phyloP scores from a whole-genome alignment of 2,797 vertebrate species.

The Chelon auratus region DNA sequence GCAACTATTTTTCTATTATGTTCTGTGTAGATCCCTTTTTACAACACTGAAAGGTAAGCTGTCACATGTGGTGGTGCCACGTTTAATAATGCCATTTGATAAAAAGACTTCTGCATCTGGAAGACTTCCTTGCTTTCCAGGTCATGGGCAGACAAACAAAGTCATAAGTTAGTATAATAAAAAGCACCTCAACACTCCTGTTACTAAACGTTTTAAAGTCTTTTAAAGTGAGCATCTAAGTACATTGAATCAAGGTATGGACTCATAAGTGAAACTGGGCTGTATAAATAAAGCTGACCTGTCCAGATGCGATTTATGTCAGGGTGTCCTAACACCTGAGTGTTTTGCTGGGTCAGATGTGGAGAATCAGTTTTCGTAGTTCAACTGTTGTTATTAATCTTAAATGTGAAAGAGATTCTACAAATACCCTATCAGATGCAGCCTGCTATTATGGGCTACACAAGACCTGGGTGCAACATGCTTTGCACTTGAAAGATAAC shows the following conservation, averaged over 20 bases:
- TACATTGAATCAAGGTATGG: neutral
- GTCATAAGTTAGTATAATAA: no score
- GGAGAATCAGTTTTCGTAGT: no score
- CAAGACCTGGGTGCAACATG: slow-evolving; percentile 22
- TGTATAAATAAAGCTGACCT: neutral
- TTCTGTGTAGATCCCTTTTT: no score
- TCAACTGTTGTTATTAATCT: slow-evolving; percentile 15
- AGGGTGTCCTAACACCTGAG: neutral
- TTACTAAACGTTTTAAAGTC: neutral
- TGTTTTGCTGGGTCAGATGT: neutral
- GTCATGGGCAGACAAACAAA: no score
- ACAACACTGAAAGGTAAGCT: no score
- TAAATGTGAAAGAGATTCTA: slow-evolving; percentile 28
- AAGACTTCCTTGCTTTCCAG: no score
- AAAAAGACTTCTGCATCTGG: no score
- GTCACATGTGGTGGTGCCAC: no score
- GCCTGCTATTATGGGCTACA: slow-evolving; percentile 11
- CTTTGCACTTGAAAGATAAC: slow-evolving; percentile 27
- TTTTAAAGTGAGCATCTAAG: neutral
- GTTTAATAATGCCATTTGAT: no score
- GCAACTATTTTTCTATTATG: no score
- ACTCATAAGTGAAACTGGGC: neutral
- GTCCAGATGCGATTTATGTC: neutral
- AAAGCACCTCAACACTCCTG: neutral
- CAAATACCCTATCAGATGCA: slow-evolving; percentile 44